Base-by-base conservation (phyloP, 92 coral and sea anemone genomes). In the Palythoa heliodiscus region DNA sequence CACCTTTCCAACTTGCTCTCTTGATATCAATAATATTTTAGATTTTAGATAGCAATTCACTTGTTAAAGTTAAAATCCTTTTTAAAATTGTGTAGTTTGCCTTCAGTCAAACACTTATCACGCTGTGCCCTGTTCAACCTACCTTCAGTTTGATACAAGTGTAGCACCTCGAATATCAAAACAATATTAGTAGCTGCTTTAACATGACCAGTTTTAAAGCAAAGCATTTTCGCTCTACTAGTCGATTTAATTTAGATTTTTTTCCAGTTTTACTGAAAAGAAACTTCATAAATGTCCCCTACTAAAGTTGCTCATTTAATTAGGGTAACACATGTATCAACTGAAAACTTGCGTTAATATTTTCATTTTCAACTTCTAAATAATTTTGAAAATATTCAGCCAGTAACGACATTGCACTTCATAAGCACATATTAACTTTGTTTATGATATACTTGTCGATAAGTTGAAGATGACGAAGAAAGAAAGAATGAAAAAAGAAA, bases 401-500 rank as follows among this genome's bases (percentile, higher is more conserved):
- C 23, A 6, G 24, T 14, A 37, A 37, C 4, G 37, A 25, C 15
- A 19, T 71, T 24, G 60, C 53, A 22, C 50, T 14, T 3, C 16
- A 2, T 73, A 6, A 75, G 53, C 0, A 39, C 17, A 2, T 23
- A 35, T 58, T 10, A 60, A 58, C 54, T 37, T 78, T 78, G 71
- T 60, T 73, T 74, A 10, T 78, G 37, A 24, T 43, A 43, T 78
- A 37, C 22, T 78, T 78, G 52, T 78, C 83, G 14, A 14, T 61
- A 23, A 69, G 10, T 77, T 38, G 69, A 63, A 23, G 10, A 19
- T 4, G 2, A 63, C 19, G 23, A 20, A 63, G 22, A 23, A 15
- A 58, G 17, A 14, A 19, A 58, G 16, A 11, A 35, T 29, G 29
- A 11, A 11, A 57, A 52, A 19, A 55, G 48, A 75, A 55, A 77